Base-by-base conservation (phyloP, 1,140 invertebrate species). In the Parapsyche elsis region DNA sequence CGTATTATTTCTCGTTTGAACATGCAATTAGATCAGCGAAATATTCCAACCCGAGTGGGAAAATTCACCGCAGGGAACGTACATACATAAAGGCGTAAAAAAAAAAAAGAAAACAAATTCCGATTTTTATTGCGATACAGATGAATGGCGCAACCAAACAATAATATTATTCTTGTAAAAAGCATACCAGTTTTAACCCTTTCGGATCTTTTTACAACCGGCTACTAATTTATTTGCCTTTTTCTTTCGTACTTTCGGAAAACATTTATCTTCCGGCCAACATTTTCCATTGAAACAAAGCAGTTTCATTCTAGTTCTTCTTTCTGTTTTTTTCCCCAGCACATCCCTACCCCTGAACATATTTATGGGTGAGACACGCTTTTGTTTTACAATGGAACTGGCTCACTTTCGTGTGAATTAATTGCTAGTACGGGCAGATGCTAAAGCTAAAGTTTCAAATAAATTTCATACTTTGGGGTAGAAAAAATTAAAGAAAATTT, bases 161-260 rank as follows among this genome's bases (percentile, higher is more conserved):
- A 67, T 67, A 67, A 67, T 67, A 67, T 67, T 67, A 67, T 67
- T 67, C 21, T 67, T 67, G 23, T 67, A 67, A 67, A 67, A 67
- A n/a, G n/a, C 64, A 67, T 67, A 67, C 64, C 21, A 67, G 12
- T 67, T 67, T 67, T 67, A 67, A 67, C 64, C 64, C 64, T 9
- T 67, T 67, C 64, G 64, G 64, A 67, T 24, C 64, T 30, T 67
- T n/a, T 67, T 67, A 67, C 64, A 23, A 67, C 21, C 64, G 1
- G 21, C 9, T 26, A 10, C 24, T 67, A 67, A 67, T 67, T 67
- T 67, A 67, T 67, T 67, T 67, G 64, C 64, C 24, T 67, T 67
- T 61, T 67, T 67, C 64, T 67, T 67, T 67, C 64, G 64, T 67
- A 67, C 64, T 67, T 67, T 67, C 64, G 64, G 19, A 67, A 24